Conservation (phyloP, 2,888 invertebrate genomes). For the Drosophila prolongata region DNA sequence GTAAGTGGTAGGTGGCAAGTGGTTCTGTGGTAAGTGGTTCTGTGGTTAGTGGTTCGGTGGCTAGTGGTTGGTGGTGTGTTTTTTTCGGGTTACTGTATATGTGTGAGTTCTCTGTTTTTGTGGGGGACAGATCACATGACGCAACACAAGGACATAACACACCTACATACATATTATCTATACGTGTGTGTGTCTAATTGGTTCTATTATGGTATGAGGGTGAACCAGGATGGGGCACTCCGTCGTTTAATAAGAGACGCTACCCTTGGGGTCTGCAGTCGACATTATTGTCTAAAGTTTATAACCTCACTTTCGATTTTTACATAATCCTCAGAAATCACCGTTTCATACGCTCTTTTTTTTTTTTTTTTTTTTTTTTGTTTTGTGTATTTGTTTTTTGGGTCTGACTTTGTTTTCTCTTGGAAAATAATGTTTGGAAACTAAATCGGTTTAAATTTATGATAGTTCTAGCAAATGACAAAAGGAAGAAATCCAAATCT, state of each 20-base stretch:
- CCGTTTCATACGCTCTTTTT: slow-evolving; percentile 24
- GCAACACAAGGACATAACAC: slow-evolving; percentile 70
- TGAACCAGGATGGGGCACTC: slow-evolving; percentile 34
- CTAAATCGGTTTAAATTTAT: slow-evolving; percentile 19
- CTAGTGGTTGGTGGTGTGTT: slow-evolving; percentile 16
- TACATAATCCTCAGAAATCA: slow-evolving; percentile 32
- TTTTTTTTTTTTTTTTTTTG: slow-evolving; percentile 1
- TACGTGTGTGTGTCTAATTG: slow-evolving; percentile 44
- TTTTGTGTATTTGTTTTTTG: slow-evolving; percentile 37
- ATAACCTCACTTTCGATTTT: slow-evolving; percentile 32
- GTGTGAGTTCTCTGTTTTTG: slow-evolving; percentile 26
- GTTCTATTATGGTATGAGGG: slow-evolving; percentile 42
- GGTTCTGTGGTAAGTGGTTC: slow-evolving; percentile 14
- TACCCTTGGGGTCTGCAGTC: slow-evolving; percentile 84
- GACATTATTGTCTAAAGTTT: slow-evolving; percentile 53
- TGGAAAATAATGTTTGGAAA: slow-evolving; percentile 27
- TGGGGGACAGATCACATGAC: slow-evolving; percentile 69
- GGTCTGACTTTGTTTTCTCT: slow-evolving; percentile 22
- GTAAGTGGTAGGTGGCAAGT: slow-evolving; percentile 26
- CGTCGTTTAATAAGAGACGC: slow-evolving; percentile 73
- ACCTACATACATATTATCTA: slow-evolving; percentile 60
- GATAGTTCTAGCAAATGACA: slow-evolving; percentile 39
- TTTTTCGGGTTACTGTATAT: slow-evolving; percentile 24
- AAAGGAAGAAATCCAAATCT: slow-evolving; percentile 49
- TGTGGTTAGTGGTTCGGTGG: slow-evolving; percentile 13